Evolutionary conservation across 2,113 vertebrate genomes (phyloP), one percentile per base, ranked within the genome.

Genomic region (Platycercus adscitus): DNA sequence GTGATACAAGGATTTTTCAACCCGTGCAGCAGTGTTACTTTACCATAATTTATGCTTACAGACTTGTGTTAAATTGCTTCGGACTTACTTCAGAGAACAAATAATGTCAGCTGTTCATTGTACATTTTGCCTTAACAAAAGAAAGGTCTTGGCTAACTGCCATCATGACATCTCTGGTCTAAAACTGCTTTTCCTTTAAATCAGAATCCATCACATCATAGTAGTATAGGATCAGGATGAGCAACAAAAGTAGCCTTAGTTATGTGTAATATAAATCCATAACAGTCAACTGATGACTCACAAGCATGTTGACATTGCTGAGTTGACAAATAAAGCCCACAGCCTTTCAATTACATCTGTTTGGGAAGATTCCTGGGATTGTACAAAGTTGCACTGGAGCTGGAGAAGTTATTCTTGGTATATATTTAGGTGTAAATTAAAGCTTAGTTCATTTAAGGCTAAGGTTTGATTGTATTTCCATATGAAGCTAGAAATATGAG

Each of bases 341-440:
- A 89, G 7, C 49, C 37, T 83, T 71, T 44, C 79, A 84, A 58
- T 92, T 84, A 44, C 6, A 69, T 72, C 26, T 94, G 43, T 77
- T 92, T 95, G 73, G 84, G 73, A 94, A 96, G 43, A 88, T 63
- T 46, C 72, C 68, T 86, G 18, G 58, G 18, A 37, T 14, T 83
- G 41, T 66, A 76, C 43, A 77, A 64, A 88, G 84, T 58, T 86
- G 12, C 69, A 29, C 17, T 44, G 53, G 78, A 83, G 47, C 53
- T 65, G 63, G 7, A 79, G 31, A 64, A 85, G 26, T 77, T 93
- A 89, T 88, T 91, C 61, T 33, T 86, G 29, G 53, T 84, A 33
- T 77, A 65, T 52, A 77, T 64, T 83, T 88, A 92, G 39, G 76
- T 78, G 71, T 55, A 96, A 89, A 89, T 86, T 39, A 83, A 86